Base-by-base conservation (phyloP, 2,113 vertebrate species). In the Calidris pugnax region DNA sequence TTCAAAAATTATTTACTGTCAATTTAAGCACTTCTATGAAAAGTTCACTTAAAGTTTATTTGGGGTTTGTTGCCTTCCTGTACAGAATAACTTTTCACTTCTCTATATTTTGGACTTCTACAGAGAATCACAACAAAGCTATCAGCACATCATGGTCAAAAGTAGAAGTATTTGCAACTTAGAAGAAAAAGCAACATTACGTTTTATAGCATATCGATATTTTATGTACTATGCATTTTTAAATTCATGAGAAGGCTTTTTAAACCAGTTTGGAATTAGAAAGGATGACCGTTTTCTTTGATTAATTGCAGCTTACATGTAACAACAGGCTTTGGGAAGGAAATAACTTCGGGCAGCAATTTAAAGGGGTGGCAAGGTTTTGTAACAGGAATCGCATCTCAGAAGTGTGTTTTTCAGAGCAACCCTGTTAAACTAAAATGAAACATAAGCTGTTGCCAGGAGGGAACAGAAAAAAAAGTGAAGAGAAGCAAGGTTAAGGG, bases 211-310 rank as follows among this genome's bases (percentile, higher is more conserved):
- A 17, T 24, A 37, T 33, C 7, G 4, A 53, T 93, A 83, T 92
- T 93, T 94, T 75, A 62, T 84, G 50, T 45, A 93, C 80, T 50
- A 80, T 18, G 7, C 45, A 50, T 96, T 93, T 84, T 68, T 77
- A 93, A 67, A 94, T 48, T 57, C 69, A 86, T 50, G 77, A 94
- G 92, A 90, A 97, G 81, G 72, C 81, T 91, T 67, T 95, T 95
- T 72, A 84, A 96, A 91, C 41, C 2, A 1, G 27, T 73, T 95
- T 76, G 79, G 83, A 97, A 97, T 96, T 66, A 96, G 68, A 96
- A 97, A 96, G 84, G 88, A 87, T 95, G 97, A 94, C 67, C 94
- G 56, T 77, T 95, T 95, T 96, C 93, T 89, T 96, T 94, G 93
- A 92, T 95, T 97, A 97, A 97, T 93, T 91, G 89, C 94, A 97